These are phyloP conservation scores for Chromobotia macracanthus DNA, from an alignment of 2,797 vertebrate genomes.

Conservation along the genomic window DNA sequence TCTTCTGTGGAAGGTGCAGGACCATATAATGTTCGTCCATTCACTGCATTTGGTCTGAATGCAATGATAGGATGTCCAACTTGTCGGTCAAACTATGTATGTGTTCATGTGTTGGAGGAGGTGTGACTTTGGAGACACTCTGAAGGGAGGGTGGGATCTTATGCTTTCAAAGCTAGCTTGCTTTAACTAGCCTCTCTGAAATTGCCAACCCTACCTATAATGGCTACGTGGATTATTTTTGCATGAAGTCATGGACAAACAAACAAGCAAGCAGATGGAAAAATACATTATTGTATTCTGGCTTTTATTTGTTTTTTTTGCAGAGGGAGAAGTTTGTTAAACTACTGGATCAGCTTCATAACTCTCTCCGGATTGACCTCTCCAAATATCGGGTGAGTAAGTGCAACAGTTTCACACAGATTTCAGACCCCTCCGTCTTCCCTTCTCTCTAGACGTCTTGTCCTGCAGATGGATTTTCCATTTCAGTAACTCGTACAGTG, in stretches of 20 bases:
- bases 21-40: too few relatives aligned
- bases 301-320: conserved; percentile 60
- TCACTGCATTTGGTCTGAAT: too few relatives aligned
- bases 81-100: too few relatives aligned
- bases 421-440: neutral
- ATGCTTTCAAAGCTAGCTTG: too few relatives aligned
- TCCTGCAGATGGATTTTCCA: neutral
- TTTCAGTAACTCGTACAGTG: neutral
- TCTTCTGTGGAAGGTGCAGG: too few relatives aligned
- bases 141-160: too few relatives aligned
- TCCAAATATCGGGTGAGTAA: conserved; percentile 95
- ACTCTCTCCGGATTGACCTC: conserved; percentile 96
- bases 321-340: conserved; percentile 99
- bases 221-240: neutral
- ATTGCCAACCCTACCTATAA: too few relatives aligned
- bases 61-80: too few relatives aligned
- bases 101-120: too few relatives aligned
- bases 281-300: neutral
- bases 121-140: too few relatives aligned
- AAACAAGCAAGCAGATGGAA: neutral
- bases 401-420: neutral
- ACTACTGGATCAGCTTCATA: conserved; percentile 95
- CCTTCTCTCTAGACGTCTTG: neutral
- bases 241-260: neutral
- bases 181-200: too few relatives aligned